A percentile compares a stretch with the other conserved stretches of the same genome.
These are phyloP conservation scores for Ctenosaura bakeri DNA, from an alignment of 2,797 vertebrate species.

Conservation along the genomic window DNA sequence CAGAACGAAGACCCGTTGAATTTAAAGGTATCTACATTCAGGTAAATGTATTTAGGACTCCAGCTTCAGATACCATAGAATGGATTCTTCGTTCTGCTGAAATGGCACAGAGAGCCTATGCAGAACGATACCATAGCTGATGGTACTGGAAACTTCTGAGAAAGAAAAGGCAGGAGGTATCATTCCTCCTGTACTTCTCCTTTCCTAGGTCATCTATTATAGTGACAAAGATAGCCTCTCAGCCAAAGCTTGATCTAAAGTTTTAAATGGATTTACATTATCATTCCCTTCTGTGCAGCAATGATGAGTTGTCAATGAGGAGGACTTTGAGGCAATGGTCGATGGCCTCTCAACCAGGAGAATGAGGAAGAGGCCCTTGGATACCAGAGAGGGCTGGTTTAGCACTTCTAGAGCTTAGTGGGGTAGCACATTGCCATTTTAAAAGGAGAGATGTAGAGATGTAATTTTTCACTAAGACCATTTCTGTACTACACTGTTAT, in stretches of 20 bases:
- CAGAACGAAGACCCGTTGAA: background rate
- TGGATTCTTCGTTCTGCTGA: background rate
- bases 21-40: background rate
- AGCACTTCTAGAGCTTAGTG: background rate
- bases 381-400: no score
- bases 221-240: background rate
- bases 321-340: no score
- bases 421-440: no score
- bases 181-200: background rate
- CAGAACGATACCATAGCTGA: background rate
- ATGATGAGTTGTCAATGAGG: no score
- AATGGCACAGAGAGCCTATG: background rate
- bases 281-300: no score
- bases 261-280: no score
- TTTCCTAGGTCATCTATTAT: background rate
- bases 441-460: no score
- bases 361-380: no score
- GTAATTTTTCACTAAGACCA: no score
- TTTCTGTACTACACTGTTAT: no score
- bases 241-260: background rate
- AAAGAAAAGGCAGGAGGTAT: background rate
- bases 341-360: no score
- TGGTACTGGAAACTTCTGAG: background rate
- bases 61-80: background rate
- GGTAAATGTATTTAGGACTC: background rate